Base-by-base conservation (phyloP, 2,888 invertebrate species). In the Ctenicera cuprea region DNA sequence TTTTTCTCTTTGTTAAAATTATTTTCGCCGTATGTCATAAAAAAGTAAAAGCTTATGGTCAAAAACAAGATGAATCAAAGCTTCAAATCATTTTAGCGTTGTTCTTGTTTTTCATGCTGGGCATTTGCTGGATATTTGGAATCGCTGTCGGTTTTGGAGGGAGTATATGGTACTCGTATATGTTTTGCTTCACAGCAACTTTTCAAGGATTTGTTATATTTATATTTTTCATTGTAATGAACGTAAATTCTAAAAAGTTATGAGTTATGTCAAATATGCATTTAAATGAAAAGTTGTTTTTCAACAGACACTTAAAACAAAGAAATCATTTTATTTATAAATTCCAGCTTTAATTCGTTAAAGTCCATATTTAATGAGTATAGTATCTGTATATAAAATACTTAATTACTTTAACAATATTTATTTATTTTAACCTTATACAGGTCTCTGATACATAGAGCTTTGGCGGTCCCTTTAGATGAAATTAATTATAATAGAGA, bases 51-150 rank as follows among this genome's bases (percentile, higher is more conserved):
- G 86, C 88, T 75, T 88, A 89, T 68, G 78, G 84, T 1, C 16
- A 5, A 16, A 45, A 45, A 14, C 3, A 45, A 7, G 16, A 16
- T 14, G 43, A 45, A 3, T 3, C 7, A 0, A 45, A 16, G 2
- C 85, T 90, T 11, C 90, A 90, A 80, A 87, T 90, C 8, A 87
- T 89, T 8, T 88, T 90, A 20, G 89, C 89, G 65, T 88, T 90
- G 75, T 80, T 90, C 37, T 82, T 90, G 11, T 90, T 90, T 41
- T 90, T 90, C 76, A 83, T 90, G 5, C 88, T 90, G 71, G 90
- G 90, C 11, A 82, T 90, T 20, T 89, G 90, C 3, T 90, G 90
- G 90, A 75, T 90, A 3, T 90, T 90, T 77, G 90, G 90, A 22
- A 72, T 90, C 0, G 85, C 88, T 0, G 86, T 88, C n/a, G 87